A percentile compares a stretch with the other conserved stretches of the same genome.
These are phyloP conservation scores for Toxonevra muliebris DNA, from an alignment of 2,888 invertebrate genomes.

Conservation along the genomic window DNA sequence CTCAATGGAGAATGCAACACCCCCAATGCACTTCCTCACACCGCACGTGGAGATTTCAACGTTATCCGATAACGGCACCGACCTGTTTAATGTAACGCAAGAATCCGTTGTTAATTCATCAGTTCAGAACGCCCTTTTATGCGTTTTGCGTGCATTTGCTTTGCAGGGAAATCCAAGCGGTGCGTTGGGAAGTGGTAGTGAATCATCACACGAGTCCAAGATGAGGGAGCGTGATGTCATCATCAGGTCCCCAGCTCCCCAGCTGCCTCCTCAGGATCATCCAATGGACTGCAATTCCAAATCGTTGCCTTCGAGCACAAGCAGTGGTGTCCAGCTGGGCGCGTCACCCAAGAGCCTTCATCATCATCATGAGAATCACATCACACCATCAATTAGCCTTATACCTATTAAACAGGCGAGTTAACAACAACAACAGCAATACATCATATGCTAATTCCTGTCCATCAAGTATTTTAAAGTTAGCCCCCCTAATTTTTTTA, in stretches of 20 bases:
- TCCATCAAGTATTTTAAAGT: neutral
- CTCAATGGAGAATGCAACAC: conserved; percentile 86
- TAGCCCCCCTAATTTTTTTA: neutral
- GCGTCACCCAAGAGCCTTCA: conserved; percentile 53
- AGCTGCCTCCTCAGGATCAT: conserved; percentile 43
- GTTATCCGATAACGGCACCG: conserved; percentile 84
- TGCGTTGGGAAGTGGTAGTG: conserved; percentile 28
- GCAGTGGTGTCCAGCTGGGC: conserved; percentile 43
- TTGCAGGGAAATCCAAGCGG: conserved; percentile 54
- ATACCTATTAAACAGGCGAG: conserved; percentile 84
- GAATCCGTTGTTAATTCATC: conserved; percentile 44
- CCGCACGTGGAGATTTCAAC: conserved; percentile 92
- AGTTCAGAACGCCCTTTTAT: conserved; percentile 34
- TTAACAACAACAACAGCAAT: conserved; percentile 9
- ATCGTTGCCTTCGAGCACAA: conserved; percentile 58
- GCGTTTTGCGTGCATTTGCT: conserved; percentile 58
- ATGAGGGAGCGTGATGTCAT: conserved; percentile 49
- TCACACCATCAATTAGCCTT: conserved; percentile 85
- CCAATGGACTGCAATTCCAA: conserved; percentile 60
- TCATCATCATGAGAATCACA: conserved; percentile 66
- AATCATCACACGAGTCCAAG: conserved; percentile 35
- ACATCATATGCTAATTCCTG: neutral
- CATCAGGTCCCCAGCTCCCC: conserved; percentile 47
- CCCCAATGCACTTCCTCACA: conserved; percentile 90
- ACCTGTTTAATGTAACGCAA: conserved; percentile 66